phyloP scores from a whole-genome alignment of 2,888 invertebrate genomes.

The Phorcus lineatus region DNA sequence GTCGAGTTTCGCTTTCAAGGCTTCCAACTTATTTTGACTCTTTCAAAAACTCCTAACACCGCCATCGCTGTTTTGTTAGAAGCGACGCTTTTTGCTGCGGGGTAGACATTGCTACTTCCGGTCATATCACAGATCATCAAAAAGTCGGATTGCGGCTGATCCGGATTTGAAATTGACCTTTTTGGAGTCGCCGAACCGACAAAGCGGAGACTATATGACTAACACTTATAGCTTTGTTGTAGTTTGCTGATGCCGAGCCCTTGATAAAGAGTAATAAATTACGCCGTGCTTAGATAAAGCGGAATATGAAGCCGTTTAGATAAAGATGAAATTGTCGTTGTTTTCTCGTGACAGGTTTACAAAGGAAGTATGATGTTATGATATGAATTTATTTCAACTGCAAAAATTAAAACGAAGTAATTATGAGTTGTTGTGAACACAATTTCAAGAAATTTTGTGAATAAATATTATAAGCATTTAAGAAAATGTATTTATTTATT shows the following conservation, averaged over 20 bases:
- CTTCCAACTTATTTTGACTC: neutral
- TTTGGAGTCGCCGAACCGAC: neutral
- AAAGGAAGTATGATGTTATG: neutral
- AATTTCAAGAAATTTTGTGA: too few relatives aligned
- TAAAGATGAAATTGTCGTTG: conserved; percentile 2
- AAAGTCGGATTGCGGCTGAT: neutral
- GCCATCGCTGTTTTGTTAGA: neutral
- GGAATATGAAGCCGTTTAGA: neutral
- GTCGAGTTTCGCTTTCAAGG: neutral
- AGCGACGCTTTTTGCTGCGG: conserved; percentile 15
- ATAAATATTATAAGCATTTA: too few relatives aligned
- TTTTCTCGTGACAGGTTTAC: neutral
- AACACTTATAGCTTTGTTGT: conserved; percentile 11
- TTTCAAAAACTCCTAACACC: neutral
- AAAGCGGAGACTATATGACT: neutral
- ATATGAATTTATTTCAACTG: too few relatives aligned
- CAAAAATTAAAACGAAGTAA: too few relatives aligned
- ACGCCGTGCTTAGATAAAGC: neutral
- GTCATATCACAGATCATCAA: conserved; percentile 21
- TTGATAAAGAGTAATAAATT: conserved; percentile 13
- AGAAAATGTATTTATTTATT: too few relatives aligned
- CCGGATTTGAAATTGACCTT: neutral
- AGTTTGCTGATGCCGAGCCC: neutral
- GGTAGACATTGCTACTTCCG: neutral
- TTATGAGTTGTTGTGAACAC: too few relatives aligned